Percentiles rank a stretch among this genome's conserved stretches.
phyloP scores from a whole-genome alignment of 2,888 invertebrate genomes.

The Lepidochitona cinerea region DNA sequence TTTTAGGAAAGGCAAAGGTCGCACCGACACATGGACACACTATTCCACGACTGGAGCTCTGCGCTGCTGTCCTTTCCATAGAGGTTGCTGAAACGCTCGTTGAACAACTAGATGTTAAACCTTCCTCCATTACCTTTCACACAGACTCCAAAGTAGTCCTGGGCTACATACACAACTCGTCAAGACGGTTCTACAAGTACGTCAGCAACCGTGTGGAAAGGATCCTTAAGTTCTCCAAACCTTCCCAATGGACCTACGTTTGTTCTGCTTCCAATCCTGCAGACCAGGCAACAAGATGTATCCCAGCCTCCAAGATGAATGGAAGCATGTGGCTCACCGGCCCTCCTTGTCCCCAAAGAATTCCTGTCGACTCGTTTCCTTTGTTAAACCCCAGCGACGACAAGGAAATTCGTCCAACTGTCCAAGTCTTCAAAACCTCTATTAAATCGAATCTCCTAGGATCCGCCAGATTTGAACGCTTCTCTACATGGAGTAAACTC shows the following conservation, averaged over 20 bases:
- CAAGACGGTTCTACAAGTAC: constrained; percentile 19
- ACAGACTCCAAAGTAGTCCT: constrained; percentile 6
- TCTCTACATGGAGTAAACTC: neutral
- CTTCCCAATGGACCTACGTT: constrained; percentile 7
- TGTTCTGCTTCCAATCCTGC: constrained; percentile 8
- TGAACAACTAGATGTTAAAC: neutral
- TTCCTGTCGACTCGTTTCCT: neutral
- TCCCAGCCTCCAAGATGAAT: neutral
- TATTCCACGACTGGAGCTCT: constrained; percentile 19
- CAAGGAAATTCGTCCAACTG: neutral
- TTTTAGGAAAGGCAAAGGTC: constrained; percentile 23
- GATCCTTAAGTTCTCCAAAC: constrained; percentile 10
- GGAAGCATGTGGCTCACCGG: neutral
- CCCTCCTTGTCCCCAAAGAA: neutral
- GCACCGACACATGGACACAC: constrained; percentile 25
- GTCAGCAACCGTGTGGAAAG: constrained; percentile 18
- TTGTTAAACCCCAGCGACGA: neutral
- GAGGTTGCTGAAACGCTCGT: constrained; percentile 5
- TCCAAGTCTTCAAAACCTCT: neutral
- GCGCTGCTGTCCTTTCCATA: constrained; percentile 15
- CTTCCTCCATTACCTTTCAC: neutral
- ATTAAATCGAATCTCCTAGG: neutral
- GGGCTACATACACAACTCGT: constrained; percentile 5
- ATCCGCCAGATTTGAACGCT: neutral
- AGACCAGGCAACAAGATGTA: neutral